These are phyloP conservation scores for Oreochromis aureus DNA, from an alignment of 2,113 vertebrate genomes.

Conservation along the genomic window DNA sequence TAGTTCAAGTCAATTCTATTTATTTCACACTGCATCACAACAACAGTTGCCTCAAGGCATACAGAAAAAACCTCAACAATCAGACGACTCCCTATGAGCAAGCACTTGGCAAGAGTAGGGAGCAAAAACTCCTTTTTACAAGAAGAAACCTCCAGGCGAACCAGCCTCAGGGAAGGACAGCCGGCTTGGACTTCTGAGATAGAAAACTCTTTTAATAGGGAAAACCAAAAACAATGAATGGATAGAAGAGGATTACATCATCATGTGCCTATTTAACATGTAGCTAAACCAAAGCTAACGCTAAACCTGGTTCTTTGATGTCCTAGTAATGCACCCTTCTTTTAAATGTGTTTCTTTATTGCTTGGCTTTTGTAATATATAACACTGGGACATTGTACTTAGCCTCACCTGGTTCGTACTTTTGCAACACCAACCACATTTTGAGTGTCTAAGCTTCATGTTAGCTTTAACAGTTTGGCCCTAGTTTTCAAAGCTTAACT, in stretches of 20 bases:
- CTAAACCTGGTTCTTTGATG: neutral
- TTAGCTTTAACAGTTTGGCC: neutral
- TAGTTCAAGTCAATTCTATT: neutral
- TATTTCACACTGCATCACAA: neutral
- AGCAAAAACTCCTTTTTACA: neutral
- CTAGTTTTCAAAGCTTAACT: neutral
- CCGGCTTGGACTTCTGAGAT: neutral
- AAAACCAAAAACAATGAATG: neutral
- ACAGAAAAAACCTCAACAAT: neutral
- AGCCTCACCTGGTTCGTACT: neutral
- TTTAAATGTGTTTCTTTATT: neutral
- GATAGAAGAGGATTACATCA: neutral
- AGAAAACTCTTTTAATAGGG: neutral
- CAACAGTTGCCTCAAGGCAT: neutral
- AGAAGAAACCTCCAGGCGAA: neutral
- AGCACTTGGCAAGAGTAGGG: neutral
- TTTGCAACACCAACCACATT: neutral
- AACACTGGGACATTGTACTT: neutral
- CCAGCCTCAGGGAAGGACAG: fast-evolving
- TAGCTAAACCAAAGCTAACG: neutral
- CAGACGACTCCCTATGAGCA: neutral
- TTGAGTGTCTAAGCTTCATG: neutral
- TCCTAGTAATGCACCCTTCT: neutral
- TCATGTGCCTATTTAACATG: neutral
- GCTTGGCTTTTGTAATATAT: neutral